Base-by-base conservation (phyloP, 2,888 invertebrate species). In the Acronicta aceris region DNA sequence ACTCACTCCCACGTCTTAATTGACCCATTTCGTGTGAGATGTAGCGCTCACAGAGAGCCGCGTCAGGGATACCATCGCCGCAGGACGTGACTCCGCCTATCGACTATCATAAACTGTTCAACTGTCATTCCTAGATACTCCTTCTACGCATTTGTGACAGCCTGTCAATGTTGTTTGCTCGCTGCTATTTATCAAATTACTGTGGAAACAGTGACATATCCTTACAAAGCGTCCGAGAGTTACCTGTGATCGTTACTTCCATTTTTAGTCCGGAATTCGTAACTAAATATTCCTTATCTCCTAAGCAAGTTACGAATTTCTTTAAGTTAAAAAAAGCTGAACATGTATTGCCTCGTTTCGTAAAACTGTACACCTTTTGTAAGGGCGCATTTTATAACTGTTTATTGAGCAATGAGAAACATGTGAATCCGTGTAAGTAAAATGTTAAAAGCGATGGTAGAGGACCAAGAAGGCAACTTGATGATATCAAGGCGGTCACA, bases 1-100 rank as follows among this genome's bases (percentile, higher is more conserved):
- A 72, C 76, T 85, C 93, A 92, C 94, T 93, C 93, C 93, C 93
- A 93, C 94, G 93, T 93, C 92, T 91, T 94, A 94, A 94, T 94
- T 93, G 94, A 93, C 93, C 94, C 86, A 92, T 92, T 94, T 93
- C 91, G 92, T 92, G 92, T 93, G 88, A 90, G 90, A 89, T 88
- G 91, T 86, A 79, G 86, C 89, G 87, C 87, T 86, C 81, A 79
- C 77, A 80, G 84, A 79, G 82, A 84, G 81, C 88, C 87, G 87
- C 86, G 84, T 90, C 81, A 85, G 88, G 94, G 94, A 94, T 94
- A 94, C 86, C 84, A 94, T 94, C 94, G 83, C 94, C 92, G 93
- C 90, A 74, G 72, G 81, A 92, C 92, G 93, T 92, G 93, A 90
- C 79, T 76, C 72, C 81, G 76, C 84, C 81, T 70, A 70, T 65